Percentiles rank a stretch among this genome's conserved stretches.
These are phyloP conservation scores for Syngnathus scovelli DNA, from an alignment of 2,113 vertebrate genomes.

Conservation along the genomic window DNA sequence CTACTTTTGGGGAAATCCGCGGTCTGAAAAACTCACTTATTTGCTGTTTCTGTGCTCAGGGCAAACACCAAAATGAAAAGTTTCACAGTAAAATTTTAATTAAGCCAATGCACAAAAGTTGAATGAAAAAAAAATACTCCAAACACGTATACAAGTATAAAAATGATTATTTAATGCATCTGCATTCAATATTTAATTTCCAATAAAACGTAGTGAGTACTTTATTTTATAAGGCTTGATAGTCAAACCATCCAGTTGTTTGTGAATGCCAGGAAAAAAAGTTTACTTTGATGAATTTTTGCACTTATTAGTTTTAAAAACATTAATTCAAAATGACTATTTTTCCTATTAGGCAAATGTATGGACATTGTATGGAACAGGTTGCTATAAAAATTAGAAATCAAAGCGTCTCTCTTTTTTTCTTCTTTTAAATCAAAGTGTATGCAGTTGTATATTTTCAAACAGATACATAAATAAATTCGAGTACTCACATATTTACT, in stretches of 20 bases:
- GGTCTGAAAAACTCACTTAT: background rate
- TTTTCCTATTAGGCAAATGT: background rate
- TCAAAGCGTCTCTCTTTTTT: background rate
- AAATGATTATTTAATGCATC: background rate
- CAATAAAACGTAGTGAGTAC: background rate
- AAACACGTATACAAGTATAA: too few species aligned
- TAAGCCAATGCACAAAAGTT: background rate
- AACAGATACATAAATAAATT: background rate
- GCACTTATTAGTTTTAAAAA: too few species aligned
- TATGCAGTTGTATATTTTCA: background rate
- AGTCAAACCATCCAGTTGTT: background rate
- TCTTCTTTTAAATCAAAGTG: background rate
- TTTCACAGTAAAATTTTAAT: background rate
- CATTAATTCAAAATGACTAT: background rate
- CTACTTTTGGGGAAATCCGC: background rate
- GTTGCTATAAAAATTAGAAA: background rate
- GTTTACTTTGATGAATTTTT: too few species aligned
- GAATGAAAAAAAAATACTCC: background rate
- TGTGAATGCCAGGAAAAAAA: background rate
- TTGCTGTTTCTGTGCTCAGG: background rate
- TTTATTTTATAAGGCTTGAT: background rate
- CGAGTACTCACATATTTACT: conserved; percentile 90
- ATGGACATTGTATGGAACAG: background rate
- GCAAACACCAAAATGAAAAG: background rate
- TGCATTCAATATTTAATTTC: background rate